phyloP scores from a whole-genome alignment of 1,140 invertebrate species.

The Trichomalopsis sarcophagae region DNA sequence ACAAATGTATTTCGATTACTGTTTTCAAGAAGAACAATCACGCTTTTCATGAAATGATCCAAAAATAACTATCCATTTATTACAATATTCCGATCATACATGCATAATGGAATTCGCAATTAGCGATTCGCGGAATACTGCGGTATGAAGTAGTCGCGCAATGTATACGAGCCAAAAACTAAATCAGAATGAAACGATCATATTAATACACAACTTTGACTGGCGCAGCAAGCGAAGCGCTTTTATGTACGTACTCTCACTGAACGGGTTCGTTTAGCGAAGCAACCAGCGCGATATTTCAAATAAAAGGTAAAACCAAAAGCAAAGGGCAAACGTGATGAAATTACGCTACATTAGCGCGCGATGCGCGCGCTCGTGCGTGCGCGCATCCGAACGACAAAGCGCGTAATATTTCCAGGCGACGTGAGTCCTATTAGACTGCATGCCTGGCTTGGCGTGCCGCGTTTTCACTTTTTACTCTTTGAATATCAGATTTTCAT shows the following conservation, averaged over 20 bases:
- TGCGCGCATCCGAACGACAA: background rate
- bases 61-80: too few species aligned
- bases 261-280: constrained; percentile 5
- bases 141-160: background rate
- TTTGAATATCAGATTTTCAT: background rate
- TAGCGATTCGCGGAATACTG: background rate
- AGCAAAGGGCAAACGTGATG: background rate
- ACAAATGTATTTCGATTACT: too few species aligned
- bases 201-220: background rate
- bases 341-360: constrained; percentile 26
- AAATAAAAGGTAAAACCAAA: constrained; percentile 16
- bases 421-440: constrained; percentile 8
- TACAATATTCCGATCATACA: too few species aligned
- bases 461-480: background rate
- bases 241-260: background rate
- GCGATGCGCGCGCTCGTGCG: background rate
- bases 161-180: background rate
- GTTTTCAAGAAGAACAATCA: too few species aligned
- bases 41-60: too few species aligned
- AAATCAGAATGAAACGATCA: background rate
- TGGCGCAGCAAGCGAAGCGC: background rate
- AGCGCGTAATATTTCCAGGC: constrained; percentile 21
- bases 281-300: constrained; percentile 4
- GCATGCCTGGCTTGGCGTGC: background rate
- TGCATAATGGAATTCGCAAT: background rate